These are phyloP conservation scores for Octodon degus DNA, from an alignment of 2,113 vertebrate genomes.

Conservation along the genomic window DNA sequence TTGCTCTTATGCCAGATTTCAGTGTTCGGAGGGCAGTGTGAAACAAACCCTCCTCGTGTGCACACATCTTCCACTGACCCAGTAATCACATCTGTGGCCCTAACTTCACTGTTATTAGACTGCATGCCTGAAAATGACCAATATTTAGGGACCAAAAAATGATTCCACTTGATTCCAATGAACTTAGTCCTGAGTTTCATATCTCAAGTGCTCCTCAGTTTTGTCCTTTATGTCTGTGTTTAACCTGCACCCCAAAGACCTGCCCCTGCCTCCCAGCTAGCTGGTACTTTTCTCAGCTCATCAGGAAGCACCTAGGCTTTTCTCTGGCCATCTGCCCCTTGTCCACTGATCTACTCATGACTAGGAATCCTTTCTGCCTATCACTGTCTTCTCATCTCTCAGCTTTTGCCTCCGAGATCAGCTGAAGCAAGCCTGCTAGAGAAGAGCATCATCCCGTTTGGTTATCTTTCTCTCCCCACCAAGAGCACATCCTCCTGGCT, in stretches of 20 bases:
- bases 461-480: conserved; percentile 17
- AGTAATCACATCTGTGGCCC: background rate
- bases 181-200: background rate
- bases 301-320: background rate
- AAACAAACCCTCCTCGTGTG: background rate
- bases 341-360: background rate
- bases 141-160: background rate
- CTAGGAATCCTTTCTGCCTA: background rate
- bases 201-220: background rate
- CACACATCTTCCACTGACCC: background rate
- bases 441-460: conserved; percentile 18
- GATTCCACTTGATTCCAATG: background rate
- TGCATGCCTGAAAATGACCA: background rate
- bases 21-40: background rate
- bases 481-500: conserved; percentile 57
- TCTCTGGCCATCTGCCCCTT: background rate
- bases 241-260: background rate
- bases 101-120: background rate
- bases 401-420: background rate
- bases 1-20: background rate
- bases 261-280: background rate
- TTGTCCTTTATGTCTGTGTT: background rate
- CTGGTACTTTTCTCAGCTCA: background rate
- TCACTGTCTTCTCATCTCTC: background rate
- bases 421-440: background rate